A percentile compares a stretch with the other conserved stretches of the same genome.
phyloP scores from a whole-genome alignment of 1,140 invertebrate genomes.

The Philotrypesis tridentata region DNA sequence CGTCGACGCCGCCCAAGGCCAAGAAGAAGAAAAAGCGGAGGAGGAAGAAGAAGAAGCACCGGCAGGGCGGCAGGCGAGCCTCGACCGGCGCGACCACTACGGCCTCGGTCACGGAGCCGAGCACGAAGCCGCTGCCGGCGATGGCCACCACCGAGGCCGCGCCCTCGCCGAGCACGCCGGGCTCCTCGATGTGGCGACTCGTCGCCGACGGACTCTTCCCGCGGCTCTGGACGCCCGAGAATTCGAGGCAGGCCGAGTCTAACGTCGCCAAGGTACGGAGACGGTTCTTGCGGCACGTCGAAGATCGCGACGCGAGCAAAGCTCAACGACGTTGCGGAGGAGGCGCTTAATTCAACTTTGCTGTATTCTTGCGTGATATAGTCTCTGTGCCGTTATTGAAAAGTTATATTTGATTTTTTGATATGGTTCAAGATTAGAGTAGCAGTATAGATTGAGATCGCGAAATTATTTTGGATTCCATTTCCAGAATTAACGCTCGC shows the following conservation, averaged over 20 bases:
- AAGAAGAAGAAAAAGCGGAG: conserved; percentile 57
- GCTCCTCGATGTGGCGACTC: conserved; percentile 56
- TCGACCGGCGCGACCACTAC: conserved; percentile 47
- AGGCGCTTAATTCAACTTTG: too few species aligned
- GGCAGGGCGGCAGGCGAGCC: conserved; percentile 40
- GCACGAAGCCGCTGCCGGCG: neutral
- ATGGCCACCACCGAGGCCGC: conserved; percentile 52
- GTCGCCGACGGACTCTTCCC: conserved; percentile 61
- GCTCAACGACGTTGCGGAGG: too few species aligned
- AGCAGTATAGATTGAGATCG: too few species aligned
- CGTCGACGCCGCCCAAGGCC: conserved; percentile 11
- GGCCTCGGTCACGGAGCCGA: conserved; percentile 43
- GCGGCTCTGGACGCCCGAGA: conserved; percentile 51
- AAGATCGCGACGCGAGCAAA: too few species aligned
- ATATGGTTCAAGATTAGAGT: too few species aligned
- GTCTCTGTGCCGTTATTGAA: too few species aligned
- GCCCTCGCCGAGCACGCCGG: conserved; percentile 50
- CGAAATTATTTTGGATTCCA: too few species aligned
- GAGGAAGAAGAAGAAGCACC: conserved; percentile 57
- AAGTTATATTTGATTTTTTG: too few species aligned
- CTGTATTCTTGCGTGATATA: too few species aligned
- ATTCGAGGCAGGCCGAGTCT: conserved; percentile 28
- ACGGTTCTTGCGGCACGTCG: too few species aligned
- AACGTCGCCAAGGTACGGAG: conserved; percentile 24
- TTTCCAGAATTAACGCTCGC: too few species aligned